phyloP scores from a whole-genome alignment of 2,888 invertebrate species.

The Sphaeridia pumilis region DNA sequence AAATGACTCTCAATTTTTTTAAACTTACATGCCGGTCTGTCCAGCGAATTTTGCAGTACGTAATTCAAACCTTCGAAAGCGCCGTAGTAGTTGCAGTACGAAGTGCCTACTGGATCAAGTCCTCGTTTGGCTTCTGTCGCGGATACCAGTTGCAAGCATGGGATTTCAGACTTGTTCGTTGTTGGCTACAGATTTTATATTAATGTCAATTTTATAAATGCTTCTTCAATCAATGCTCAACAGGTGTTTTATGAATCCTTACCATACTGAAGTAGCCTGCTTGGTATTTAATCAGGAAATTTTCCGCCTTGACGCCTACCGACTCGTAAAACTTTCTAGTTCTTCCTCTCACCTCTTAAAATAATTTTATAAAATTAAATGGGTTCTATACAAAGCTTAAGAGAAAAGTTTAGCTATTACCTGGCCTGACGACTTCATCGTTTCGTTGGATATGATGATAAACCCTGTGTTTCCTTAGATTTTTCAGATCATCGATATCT shows the following conservation, averaged over 20 bases:
- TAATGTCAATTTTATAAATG: neutral
- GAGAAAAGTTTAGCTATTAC: neutral
- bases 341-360: neutral
- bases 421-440: slow-evolving; percentile 6
- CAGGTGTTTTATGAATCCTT: too few relatives aligned
- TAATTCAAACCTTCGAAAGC: slow-evolving; percentile 13
- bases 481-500: slow-evolving; percentile 2
- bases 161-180: neutral
- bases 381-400: neutral
- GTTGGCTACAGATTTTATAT: neutral
- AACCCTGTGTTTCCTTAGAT: slow-evolving; percentile 4
- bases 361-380: neutral
- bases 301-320: neutral
- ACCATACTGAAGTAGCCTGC: neutral
- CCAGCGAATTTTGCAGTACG: neutral
- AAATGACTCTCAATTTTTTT: too few relatives aligned
- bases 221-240: too few relatives aligned
- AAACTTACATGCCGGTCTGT: neutral
- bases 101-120: slow-evolving; percentile 3
- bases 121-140: neutral
- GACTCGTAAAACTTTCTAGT: neutral
- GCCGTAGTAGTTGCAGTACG: slow-evolving; percentile 13
- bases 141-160: neutral
- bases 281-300: neutral
- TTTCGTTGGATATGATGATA: slow-evolving; percentile 4